Conservation (phyloP, 1,140 invertebrate species). For the Helicoverpa armigera region DNA sequence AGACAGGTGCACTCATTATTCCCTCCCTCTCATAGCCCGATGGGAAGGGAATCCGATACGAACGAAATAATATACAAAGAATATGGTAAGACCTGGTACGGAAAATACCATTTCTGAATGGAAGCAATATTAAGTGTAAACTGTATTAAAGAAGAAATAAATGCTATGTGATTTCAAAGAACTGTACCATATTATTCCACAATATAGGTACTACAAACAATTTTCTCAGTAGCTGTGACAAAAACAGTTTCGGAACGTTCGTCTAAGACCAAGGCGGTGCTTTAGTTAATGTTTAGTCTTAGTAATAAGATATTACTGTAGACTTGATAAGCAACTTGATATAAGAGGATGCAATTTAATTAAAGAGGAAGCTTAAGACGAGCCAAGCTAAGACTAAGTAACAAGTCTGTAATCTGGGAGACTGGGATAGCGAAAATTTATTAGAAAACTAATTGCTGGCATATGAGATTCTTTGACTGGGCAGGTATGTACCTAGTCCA, state of each 20-base stretch:
- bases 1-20: too few relatives aligned
- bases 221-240: constrained; percentile 10
- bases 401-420: constrained; percentile 9
- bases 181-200: not conserved
- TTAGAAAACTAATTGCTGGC: too few relatives aligned
- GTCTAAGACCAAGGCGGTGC: constrained; percentile 14
- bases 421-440: not conserved
- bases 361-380: constrained; percentile 33
- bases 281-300: constrained; percentile 37
- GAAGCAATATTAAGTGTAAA: too few relatives aligned
- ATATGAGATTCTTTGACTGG: too few relatives aligned
- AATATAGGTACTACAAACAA: constrained; percentile 7
- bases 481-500: too few relatives aligned
- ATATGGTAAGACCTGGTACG: too few relatives aligned
- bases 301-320: constrained; percentile 33
- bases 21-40: too few relatives aligned
- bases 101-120: too few relatives aligned
- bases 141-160: too few relatives aligned
- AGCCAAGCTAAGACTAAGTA: constrained; percentile 6
- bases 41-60: too few relatives aligned
- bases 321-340: constrained; percentile 40
- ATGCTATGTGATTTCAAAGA: not conserved
- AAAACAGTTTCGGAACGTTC: not conserved
- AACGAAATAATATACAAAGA: too few relatives aligned
- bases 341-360: constrained; percentile 40